phyloP scores from a whole-genome alignment of 64 coral and sea anemone genomes.

The Montipora cactus region DNA sequence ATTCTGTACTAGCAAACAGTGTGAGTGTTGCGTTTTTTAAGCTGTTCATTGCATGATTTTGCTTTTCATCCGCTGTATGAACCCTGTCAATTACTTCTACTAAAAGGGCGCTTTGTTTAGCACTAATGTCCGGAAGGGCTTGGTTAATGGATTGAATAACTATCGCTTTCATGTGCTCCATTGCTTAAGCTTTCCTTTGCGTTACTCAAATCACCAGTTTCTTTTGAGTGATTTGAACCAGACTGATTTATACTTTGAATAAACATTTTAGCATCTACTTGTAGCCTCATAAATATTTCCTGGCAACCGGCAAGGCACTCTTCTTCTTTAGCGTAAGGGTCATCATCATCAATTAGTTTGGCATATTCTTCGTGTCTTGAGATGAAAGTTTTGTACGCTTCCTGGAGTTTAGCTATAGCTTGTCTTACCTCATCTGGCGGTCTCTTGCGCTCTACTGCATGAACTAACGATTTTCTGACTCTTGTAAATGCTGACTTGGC shows the following conservation, averaged over 20 bases:
- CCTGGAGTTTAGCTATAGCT: neutral
- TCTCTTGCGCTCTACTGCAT: slow-evolving; percentile 6
- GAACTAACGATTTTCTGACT: slow-evolving; percentile 11
- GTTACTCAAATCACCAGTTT: neutral
- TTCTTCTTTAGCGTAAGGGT: neutral
- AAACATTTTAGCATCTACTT: neutral
- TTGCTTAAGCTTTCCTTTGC: neutral
- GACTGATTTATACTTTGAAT: neutral
- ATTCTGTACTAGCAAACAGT: too few species aligned
- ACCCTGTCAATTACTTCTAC: too few species aligned
- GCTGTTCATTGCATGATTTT: too few species aligned
- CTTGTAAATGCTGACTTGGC: slow-evolving; percentile 60
- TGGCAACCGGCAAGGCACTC: neutral
- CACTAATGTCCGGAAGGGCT: too few species aligned
- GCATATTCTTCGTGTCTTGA: neutral
- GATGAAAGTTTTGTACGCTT: neutral
- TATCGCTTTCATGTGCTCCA: too few species aligned
- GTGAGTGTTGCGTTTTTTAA: too few species aligned
- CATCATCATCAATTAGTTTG: neutral
- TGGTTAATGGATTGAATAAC: too few species aligned
- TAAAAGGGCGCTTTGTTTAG: too few species aligned
- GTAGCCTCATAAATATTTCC: neutral
- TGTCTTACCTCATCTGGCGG: slow-evolving; percentile 59
- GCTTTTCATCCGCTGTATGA: too few species aligned
- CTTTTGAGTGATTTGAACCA: neutral